Percentiles rank a stretch among this genome's conserved stretches.
Evolutionary conservation across 2,797 vertebrate genomes (phyloP).

Genomic region (Salarias fasciatus): DNA sequence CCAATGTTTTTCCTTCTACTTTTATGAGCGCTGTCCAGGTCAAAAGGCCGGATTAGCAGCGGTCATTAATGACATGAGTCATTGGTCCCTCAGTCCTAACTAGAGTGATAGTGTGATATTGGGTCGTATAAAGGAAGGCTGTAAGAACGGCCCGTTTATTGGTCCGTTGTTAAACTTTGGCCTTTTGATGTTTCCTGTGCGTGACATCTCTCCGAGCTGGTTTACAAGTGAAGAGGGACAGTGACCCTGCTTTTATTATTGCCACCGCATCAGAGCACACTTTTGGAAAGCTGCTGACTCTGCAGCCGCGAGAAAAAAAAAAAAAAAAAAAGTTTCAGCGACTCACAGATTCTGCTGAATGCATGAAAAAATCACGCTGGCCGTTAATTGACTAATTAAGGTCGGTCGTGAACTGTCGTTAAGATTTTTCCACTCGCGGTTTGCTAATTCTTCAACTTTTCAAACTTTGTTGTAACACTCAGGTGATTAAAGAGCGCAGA

Average conservation of each 20-base stretch:
- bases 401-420: not conserved
- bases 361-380: not conserved
- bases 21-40: constrained; percentile 59
- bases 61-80: constrained; percentile 64
- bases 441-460: no score
- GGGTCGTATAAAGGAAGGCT: constrained; percentile 64
- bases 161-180: constrained; percentile 72
- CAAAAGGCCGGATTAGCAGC: constrained; percentile 62
- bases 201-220: constrained; percentile 45
- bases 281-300: not conserved
- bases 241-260: not conserved
- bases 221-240: constrained; percentile 11
- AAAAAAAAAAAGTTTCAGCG: not conserved
- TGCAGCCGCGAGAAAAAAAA: not conserved
- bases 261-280: not conserved
- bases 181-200: constrained; percentile 56
- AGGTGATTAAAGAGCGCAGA: not conserved
- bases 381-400: not conserved
- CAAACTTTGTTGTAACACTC: no score
- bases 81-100: constrained; percentile 61
- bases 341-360: not conserved
- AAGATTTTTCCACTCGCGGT: not conserved
- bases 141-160: constrained; percentile 65
- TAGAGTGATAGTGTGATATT: constrained; percentile 56
- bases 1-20: constrained; percentile 7